Base-by-base conservation (phyloP, 2,888 invertebrate species). In the Parnassius smintheus region DNA sequence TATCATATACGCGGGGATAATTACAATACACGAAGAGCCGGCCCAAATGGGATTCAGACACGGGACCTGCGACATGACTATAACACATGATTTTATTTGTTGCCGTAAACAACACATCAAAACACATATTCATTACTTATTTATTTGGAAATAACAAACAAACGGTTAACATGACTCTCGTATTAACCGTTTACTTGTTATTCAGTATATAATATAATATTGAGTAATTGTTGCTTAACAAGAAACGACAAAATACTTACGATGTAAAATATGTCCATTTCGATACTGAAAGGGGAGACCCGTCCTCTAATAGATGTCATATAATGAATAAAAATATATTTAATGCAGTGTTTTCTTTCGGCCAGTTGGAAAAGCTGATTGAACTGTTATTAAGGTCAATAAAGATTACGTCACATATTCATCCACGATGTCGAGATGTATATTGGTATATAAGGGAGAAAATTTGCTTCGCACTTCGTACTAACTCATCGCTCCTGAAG, bases 391-490 rank as follows among this genome's bases (percentile, higher is more conserved):
- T 48, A 11, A 10, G 8, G 11, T 22, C 45, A 9, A 9, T 35
- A 11, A 12, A 18, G 56, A 7, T 13, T 13, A 18, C 41, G 49
- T 49, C 56, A 49, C 41, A 9, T 41, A 41, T n/a, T n/a, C 22
- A 12, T 46, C 0, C 4, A n/a, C 11, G 11, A n/a, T 46, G n/a
- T n/a, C n/a, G 12, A 46, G 18, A 69, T 58, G 68, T 65, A 68
- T 63, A 62, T 55, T 18, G n/a, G 68, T 84, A 83, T 84, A 83
- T 71, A 84, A 81, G 75, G 70, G 67, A 62, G 73, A 66, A 65
- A 72, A 72, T 71, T 67, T 67, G 66, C 44, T 57, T n/a, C 12
- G 25, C 13, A 56, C 41, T 59, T 53, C 67, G 71, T 69, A 77
- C 73, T 70, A 63, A 63, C 61, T 63, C 65, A 50, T 69, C 66